These are phyloP conservation scores for Glomeris marginata DNA, from an alignment of 2,888 invertebrate species.

Conservation along the genomic window DNA sequence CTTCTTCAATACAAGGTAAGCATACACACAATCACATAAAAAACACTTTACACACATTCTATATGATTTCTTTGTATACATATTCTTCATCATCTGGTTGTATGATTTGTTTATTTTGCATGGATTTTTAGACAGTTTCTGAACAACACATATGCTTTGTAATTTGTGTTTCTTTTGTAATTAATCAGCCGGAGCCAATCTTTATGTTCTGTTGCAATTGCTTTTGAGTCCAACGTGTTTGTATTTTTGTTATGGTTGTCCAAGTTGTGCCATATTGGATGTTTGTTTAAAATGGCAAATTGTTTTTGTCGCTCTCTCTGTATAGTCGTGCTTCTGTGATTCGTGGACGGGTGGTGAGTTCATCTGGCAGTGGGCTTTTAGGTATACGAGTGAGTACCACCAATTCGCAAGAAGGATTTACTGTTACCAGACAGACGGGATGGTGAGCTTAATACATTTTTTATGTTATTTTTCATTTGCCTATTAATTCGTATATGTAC, in stretches of 20 bases:
- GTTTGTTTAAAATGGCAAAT: too few species aligned
- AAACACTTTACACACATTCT: neutral
- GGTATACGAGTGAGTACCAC: slow-evolving; percentile 82
- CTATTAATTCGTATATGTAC: slow-evolving; percentile 1
- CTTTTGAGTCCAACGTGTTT: too few species aligned
- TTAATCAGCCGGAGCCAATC: too few species aligned
- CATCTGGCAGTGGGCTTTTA: slow-evolving; percentile 87
- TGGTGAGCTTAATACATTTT: slow-evolving; percentile 43
- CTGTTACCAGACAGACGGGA: slow-evolving; percentile 80
- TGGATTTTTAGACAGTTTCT: too few species aligned
- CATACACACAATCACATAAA: slow-evolving; percentile 4
- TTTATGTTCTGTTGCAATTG: too few species aligned
- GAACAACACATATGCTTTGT: too few species aligned
- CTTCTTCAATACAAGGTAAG: slow-evolving; percentile 24
- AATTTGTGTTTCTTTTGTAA: too few species aligned
- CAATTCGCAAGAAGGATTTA: slow-evolving; percentile 90
- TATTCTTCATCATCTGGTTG: too few species aligned
- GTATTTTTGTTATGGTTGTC: too few species aligned
- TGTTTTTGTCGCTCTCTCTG: slow-evolving; percentile 18
- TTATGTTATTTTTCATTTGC: neutral
- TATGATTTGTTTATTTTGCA: too few species aligned
- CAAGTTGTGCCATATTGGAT: too few species aligned
- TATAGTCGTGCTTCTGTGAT: slow-evolving; percentile 96
- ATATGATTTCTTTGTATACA: neutral
- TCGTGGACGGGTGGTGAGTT: slow-evolving; percentile 89